phyloP scores from a whole-genome alignment of 2,113 vertebrate species.

The Neotoma lepida region DNA sequence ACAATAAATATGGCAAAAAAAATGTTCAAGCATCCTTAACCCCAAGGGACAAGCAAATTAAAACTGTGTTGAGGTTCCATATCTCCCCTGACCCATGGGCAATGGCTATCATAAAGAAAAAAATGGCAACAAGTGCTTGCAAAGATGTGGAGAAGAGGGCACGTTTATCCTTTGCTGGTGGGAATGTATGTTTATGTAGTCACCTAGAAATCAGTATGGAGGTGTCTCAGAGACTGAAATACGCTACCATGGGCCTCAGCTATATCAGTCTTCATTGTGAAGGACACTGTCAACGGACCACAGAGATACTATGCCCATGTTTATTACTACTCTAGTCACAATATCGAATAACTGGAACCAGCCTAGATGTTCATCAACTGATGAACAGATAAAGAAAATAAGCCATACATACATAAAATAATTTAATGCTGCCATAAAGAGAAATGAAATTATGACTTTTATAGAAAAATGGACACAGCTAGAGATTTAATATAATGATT shows the following conservation, averaged over 20 bases:
- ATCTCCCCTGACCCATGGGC: too few relatives aligned
- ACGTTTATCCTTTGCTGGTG: not conserved
- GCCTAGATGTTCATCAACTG: not conserved
- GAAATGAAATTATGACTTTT: not conserved
- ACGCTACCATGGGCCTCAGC: too few relatives aligned
- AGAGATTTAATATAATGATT: too few relatives aligned
- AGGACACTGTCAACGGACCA: not conserved
- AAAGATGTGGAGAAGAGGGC: too few relatives aligned
- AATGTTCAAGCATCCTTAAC: not conserved
- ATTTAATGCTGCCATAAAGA: not conserved
- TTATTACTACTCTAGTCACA: not conserved
- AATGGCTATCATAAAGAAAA: not conserved
- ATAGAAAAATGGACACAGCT: not conserved
- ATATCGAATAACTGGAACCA: not conserved
- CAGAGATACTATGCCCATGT: not conserved
- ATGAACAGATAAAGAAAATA: too few relatives aligned
- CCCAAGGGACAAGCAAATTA: not conserved
- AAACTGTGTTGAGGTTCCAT: not conserved
- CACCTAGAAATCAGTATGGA: not conserved
- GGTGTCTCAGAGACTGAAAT: not conserved
- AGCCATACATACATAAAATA: not conserved
- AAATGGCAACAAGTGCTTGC: too few relatives aligned
- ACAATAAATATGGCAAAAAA: not conserved
- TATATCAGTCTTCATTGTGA: not conserved
- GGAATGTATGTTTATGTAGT: too few relatives aligned